Evolutionary conservation across 2,113 vertebrate genomes (phyloP).

Genomic region (Rallus limicola): DNA sequence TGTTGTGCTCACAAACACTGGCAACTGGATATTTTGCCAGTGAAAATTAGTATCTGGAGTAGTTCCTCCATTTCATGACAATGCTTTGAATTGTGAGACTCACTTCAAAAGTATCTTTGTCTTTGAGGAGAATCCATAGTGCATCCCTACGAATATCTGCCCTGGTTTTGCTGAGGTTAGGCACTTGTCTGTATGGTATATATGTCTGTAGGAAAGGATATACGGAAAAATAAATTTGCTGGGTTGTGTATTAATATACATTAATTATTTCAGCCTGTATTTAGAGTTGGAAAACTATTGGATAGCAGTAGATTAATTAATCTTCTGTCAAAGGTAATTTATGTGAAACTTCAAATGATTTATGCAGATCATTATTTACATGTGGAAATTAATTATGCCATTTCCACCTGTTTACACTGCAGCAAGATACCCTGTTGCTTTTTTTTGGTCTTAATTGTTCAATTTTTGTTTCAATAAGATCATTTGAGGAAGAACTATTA

Average conservation of each 20-base stretch:
- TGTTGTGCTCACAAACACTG: not conserved
- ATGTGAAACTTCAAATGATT: not conserved
- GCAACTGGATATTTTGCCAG: not conserved
- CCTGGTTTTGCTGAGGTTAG: not conserved
- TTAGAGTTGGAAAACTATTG: not conserved
- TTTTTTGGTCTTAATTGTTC: not conserved
- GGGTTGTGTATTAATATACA: not conserved
- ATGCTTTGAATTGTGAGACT: not conserved
- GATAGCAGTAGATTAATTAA: not conserved
- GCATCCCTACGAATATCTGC: not conserved
- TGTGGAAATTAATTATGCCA: constrained; percentile 2
- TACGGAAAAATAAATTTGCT: not conserved
- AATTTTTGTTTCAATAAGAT: not conserved
- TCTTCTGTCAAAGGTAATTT: not conserved
- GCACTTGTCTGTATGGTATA: not conserved
- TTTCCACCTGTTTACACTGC: constrained; percentile 1
- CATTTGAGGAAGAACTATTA: not conserved
- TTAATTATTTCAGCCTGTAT: not conserved
- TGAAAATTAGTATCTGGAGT: not conserved
- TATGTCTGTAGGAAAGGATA: not conserved
- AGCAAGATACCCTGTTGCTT: not conserved
- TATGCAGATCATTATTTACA: not conserved
- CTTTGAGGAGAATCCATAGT: not conserved
- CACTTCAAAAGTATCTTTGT: not conserved
- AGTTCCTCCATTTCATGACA: not conserved